A percentile compares a stretch with the other conserved stretches of the same genome.
phyloP scores from a whole-genome alignment of 2,888 invertebrate genomes.

The Tetheella fluctuosa region DNA sequence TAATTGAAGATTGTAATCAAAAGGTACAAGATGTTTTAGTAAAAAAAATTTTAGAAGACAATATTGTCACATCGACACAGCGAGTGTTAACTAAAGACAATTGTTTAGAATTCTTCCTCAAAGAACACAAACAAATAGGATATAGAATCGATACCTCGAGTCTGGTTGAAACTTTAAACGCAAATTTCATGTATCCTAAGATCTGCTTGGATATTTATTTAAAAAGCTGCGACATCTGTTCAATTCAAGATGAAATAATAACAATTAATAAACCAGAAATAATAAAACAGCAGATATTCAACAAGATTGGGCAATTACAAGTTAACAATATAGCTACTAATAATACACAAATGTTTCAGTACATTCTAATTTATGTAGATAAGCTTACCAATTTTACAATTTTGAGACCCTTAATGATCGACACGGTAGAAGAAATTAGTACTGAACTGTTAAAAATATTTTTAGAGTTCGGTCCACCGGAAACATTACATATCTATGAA shows the following conservation, averaged over 20 bases:
- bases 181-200: background rate
- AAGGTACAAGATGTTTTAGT: background rate
- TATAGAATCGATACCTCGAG: background rate
- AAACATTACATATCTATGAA: background rate
- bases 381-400: slow-evolving; percentile 21
- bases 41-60: background rate
- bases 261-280: background rate
- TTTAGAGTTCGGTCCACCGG: slow-evolving; percentile 19
- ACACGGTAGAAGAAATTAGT: slow-evolving; percentile 18
- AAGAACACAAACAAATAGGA: background rate
- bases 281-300: background rate
- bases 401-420: slow-evolving; percentile 21
- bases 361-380: slow-evolving; percentile 22
- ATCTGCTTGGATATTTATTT: background rate
- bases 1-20: background rate
- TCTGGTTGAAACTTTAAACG: background rate
- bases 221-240: background rate
- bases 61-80: background rate
- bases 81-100: background rate
- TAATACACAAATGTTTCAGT: background rate
- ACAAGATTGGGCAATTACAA: background rate
- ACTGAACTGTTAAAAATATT: slow-evolving; percentile 24
- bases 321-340: background rate
- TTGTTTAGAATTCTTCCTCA: background rate
- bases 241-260: too few species aligned